Conservation (phyloP, 2,888 invertebrate genomes). For the Aphrophora alni region DNA sequence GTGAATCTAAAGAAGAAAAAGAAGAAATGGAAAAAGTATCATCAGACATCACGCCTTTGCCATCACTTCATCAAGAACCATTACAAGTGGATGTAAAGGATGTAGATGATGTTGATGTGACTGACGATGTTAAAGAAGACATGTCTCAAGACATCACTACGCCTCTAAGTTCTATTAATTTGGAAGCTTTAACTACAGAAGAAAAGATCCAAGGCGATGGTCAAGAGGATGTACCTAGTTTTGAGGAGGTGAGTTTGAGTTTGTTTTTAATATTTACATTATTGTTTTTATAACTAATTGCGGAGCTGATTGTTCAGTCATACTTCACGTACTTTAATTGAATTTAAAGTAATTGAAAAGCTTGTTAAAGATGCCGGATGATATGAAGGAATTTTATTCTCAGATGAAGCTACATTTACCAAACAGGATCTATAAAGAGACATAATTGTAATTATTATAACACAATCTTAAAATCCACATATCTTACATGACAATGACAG, state of each 20-base stretch:
- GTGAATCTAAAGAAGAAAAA: background rate
- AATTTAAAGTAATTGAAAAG: too few relatives aligned
- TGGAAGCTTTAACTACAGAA: background rate
- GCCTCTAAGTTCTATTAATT: background rate
- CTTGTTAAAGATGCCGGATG: too few relatives aligned
- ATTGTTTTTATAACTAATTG: too few relatives aligned
- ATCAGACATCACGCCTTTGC: background rate
- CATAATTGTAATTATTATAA: too few relatives aligned
- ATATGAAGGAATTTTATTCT: too few relatives aligned
- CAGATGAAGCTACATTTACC: too few relatives aligned
- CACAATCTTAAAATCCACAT: too few relatives aligned
- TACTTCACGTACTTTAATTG: too few relatives aligned
- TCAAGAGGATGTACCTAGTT: background rate
- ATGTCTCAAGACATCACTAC: background rate
- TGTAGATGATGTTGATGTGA: background rate
- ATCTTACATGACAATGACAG: too few relatives aligned
- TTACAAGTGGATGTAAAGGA: background rate
- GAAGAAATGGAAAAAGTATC: background rate
- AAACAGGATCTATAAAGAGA: too few relatives aligned
- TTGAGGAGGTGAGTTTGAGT: background rate
- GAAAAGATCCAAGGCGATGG: background rate
- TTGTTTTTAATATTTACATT: too few relatives aligned
- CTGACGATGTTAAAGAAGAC: background rate
- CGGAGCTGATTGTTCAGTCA: too few relatives aligned
- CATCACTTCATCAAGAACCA: background rate